phyloP scores from a whole-genome alignment of 2,888 invertebrate genomes.

The Melanophora roralis region DNA sequence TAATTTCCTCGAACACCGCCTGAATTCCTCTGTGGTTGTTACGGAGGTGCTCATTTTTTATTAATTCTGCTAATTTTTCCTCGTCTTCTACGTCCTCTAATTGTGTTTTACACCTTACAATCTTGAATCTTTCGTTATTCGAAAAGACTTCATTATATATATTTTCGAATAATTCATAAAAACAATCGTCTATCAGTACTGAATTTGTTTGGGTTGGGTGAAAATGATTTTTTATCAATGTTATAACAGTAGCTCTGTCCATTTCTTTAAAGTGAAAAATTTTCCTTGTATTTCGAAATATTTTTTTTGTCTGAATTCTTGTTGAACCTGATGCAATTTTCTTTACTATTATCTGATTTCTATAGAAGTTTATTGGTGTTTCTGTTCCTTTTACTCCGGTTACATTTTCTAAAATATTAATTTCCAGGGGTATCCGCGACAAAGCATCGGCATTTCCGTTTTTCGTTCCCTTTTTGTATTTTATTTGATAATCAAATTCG shows the following conservation, averaged over 20 bases:
- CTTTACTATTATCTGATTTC: background rate
- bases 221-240: constrained; percentile 1
- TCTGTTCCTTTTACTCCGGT: background rate
- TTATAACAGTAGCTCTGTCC: background rate
- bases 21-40: constrained; percentile 32
- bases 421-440: background rate
- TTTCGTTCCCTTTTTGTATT: background rate
- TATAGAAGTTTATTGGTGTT: constrained; percentile 11
- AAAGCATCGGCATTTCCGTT: no score
- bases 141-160: background rate
- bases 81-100: constrained; percentile 17
- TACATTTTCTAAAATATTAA: background rate
- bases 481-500: constrained; percentile 51
- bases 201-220: constrained; percentile 5
- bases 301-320: background rate
- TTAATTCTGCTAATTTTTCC: background rate
- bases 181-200: constrained; percentile 16
- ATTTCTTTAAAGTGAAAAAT: background rate
- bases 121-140: constrained; percentile 8
- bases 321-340: background rate
- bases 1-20: constrained; percentile 30
- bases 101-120: constrained; percentile 6
- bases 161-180: background rate
- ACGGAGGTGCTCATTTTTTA: constrained; percentile 24
- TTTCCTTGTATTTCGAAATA: background rate